Conservation (phyloP, 2,113 vertebrate species). For the Corvus hawaiiensis region DNA sequence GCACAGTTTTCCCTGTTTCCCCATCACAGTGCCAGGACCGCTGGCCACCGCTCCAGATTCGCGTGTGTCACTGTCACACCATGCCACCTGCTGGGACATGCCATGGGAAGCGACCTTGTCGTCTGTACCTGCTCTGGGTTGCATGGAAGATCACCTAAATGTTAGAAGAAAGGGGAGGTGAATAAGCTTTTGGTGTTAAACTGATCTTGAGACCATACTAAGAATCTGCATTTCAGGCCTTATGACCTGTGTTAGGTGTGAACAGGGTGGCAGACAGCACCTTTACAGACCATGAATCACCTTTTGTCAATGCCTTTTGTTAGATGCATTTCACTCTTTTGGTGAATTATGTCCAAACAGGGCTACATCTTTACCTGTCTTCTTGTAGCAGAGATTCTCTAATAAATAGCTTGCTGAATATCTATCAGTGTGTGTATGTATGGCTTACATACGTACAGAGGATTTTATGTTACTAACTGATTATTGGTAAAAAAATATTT, state of each 20-base stretch:
- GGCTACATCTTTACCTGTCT: background rate
- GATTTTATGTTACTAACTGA: background rate
- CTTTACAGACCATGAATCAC: background rate
- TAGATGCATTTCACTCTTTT: background rate
- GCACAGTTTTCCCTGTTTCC: background rate
- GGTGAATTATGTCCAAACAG: background rate
- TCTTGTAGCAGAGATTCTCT: background rate
- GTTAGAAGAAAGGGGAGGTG: background rate
- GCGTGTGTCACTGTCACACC: background rate
- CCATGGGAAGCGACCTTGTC: fast-evolving
- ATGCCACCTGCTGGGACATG: fast-evolving
- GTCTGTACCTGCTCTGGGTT: background rate
- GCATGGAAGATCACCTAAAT: background rate
- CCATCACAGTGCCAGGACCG: fast-evolving
- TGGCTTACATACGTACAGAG: background rate
- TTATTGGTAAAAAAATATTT: background rate
- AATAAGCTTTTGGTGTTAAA: background rate
- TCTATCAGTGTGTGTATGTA: background rate
- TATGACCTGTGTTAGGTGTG: background rate
- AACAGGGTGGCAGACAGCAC: background rate
- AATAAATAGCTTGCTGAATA: background rate
- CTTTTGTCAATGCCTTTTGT: background rate
- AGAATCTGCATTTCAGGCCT: background rate
- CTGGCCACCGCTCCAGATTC: background rate
- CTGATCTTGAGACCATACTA: background rate